Evolutionary conservation across 2,113 vertebrate species (phyloP), one percentile per base, ranked within the genome.

Genomic region (Notechis scutatus): DNA sequence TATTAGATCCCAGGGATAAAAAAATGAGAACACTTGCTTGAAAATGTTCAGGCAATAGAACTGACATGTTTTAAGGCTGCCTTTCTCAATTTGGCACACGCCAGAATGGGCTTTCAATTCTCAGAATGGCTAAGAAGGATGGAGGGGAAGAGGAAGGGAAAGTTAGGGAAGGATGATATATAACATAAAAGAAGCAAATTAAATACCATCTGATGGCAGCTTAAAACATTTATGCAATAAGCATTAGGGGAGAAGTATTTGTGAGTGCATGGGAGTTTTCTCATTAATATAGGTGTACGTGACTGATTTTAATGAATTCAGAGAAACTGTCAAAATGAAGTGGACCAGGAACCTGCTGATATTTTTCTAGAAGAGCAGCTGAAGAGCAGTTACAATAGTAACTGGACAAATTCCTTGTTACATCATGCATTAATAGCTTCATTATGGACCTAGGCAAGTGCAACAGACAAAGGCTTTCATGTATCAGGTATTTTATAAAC

Each of bases 211-310:
- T 5, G 12, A 87, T 87, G 50, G 56, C n/a, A 50, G 42, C 20
- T 34, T 0, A 0, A 59, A 34, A 45, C 0, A 0, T 21, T 34
- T 9, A 85, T 26, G 26, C 91, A 61, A 18, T 0, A 3, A 93
- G 50, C 18, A 69, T 4, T 56, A 34, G 56, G 10, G 29, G 1
- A 74, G n/a, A 34, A 56, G 47, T 14, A 11, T 29, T 55, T 52
- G 61, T 5, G 12, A 21, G 3, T 18, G 21, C 2, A 18, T 23
- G 42, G 45, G 52, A 0, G 1, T 45, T 45, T 5, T 11, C 87
- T 42, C 57, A 24, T 0, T 1, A 11, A 54, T 2, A 52, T 45
- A 64, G 91, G 6, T 92, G 91, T 64, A 81, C 85, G 89, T 5
- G 50, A 74, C 90, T 92, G 89, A 87, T 23, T 91, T 69, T 45